Base-by-base conservation (phyloP, 2,797 vertebrate species). In the Percopsis omiscomaycus region DNA sequence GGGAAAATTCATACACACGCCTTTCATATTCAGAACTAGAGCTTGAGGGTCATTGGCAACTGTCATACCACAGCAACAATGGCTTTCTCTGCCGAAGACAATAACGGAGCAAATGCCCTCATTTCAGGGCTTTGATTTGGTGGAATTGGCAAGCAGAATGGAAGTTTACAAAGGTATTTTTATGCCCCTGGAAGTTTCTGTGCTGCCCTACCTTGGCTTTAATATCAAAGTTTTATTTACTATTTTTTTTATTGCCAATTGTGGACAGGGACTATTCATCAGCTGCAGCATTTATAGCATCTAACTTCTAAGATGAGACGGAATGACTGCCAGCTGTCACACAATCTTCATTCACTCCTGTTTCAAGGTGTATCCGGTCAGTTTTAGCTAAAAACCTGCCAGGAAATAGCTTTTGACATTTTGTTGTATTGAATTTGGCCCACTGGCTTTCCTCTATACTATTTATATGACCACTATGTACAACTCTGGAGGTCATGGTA, bases 91-190 rank as follows among this genome's bases (percentile, higher is more conserved):
- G 70, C 37, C 1, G 1, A 27, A 71, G 69, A 68, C 75, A 59
- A 78, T 76, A 71, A 67, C 13, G 48, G 64, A 0, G 5, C 30
- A 32, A 3, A 57, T 46, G n/a, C 14, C 32, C 15, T 46, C 16
- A 37, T 61, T 74, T 64, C 68, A 76, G 16, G 1, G 53, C 65
- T 83, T 79, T 79, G 61, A 73, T 69, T 77, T 16, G 51, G 52
- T 68, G 61, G 61, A 79, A 64, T n/a, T 61, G 48, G 52, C n/a
- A 16, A 22, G 13, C 59, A 52, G 30, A 52, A 69, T 46, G 61
- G 56, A 49, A 63, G 70, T 56, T 57, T 64, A 73, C 66, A 82
- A 79, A 79, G 68, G 54, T n/a, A 5, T 44, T 52, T 71, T 37
- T 71, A 49, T 73, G 60, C 71, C 58, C 45, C n/a, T 47, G 10